A percentile compares a stretch with the other conserved stretches of the same genome.
These are phyloP conservation scores for Steromphala cineraria DNA, from an alignment of 2,888 invertebrate species.

Conservation along the genomic window DNA sequence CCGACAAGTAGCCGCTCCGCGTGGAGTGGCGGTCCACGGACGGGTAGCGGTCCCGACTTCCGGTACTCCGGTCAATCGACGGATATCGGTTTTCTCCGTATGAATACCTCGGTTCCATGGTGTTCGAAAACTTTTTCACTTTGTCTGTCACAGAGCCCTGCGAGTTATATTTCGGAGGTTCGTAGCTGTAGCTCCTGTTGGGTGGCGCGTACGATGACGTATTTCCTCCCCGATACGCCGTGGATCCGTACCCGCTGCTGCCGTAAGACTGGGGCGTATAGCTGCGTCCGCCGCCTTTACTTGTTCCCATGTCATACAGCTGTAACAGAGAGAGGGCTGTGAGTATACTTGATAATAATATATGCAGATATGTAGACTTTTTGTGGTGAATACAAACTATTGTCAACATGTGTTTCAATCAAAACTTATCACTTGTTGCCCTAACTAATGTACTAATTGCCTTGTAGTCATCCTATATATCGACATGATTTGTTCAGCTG, in stretches of 20 bases:
- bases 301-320: conserved; percentile 68
- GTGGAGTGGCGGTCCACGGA: conserved; percentile 56
- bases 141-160: conserved; percentile 53
- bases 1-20: conserved; percentile 67
- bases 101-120: conserved; percentile 32
- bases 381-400: no score
- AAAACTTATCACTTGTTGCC: no score
- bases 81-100: conserved; percentile 44
- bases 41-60: conserved; percentile 35
- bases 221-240: not conserved
- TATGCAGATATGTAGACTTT: no score
- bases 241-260: not conserved
- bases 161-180: conserved; percentile 34
- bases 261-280: conserved; percentile 42
- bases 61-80: conserved; percentile 35
- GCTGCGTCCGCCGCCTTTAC: conserved; percentile 56
- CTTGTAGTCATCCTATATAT: no score
- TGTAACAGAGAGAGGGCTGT: conserved; percentile 41
- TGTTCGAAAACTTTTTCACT: conserved; percentile 53
- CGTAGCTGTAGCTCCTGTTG: conserved; percentile 41
- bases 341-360: not conserved
- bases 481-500: no score
- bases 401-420: no score
- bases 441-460: no score
- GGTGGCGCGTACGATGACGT: conserved; percentile 10